Base-by-base conservation (phyloP, 2,797 vertebrate species). In the Vipera latastei region DNA sequence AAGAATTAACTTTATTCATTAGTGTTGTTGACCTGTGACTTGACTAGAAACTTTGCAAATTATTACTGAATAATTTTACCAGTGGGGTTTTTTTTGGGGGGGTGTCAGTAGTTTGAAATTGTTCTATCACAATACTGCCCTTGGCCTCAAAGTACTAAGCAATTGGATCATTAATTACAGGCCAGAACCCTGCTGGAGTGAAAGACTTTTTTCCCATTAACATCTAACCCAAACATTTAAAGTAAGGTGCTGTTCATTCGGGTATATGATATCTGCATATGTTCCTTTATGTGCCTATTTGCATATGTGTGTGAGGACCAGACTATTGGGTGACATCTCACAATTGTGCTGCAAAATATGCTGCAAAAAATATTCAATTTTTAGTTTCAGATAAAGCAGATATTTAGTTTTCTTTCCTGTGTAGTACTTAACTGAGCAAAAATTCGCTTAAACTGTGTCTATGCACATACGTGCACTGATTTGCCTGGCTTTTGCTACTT, bases 81-180 rank as follows among this genome's bases (percentile, higher is more conserved):
- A 63, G 18, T 25, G 90, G 65, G 4, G 3, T 9, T 61, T 83
- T 69, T 60, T 63, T 28, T 2, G 28, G 13, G 11, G 1, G 1
- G 63, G 87, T 59, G 73, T 91, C 86, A 89, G 51, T 65, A 44
- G 13, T 55, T 91, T 57, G 73, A 73, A 89, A 65, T 51, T 85
- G 6, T 59, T 78, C 55, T 12, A n/a, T 4, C 61, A 60, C 57
- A 44, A 56, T 18, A 12, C n/a, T 89, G 55, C n/a, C 65, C 44
- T 93, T 73, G 83, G 57, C 69, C 92, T 57, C 69, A 38, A 32
- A 51, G 51, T 93, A 56, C 86, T 20, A 56, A 78, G 26, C 22
- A 91, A 73, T 60, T 91, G 61, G 57, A 53, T 56, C 51, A 93
- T 93, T 93, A 93, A 93, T 91, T 85, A 93, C 51, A 85, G 11